Evolutionary conservation across 2,888 invertebrate species (phyloP).

Genomic region (Parapristionchus giblindavisi): DNA sequence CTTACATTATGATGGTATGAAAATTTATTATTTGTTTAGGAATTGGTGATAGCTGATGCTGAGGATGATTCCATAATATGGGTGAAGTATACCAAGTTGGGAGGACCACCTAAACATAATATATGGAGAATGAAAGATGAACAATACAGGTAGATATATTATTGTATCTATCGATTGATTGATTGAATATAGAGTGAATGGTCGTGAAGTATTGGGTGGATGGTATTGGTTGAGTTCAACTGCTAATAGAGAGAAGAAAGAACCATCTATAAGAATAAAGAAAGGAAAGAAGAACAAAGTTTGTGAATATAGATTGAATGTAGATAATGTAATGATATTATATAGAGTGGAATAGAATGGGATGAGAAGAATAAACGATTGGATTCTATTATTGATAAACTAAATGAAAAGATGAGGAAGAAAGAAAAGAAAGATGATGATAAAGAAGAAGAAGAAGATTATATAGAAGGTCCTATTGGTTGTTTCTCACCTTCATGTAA

Average conservation of each 20-base stretch:
- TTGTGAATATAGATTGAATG: neutral
- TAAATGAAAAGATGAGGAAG: constrained; percentile 34
- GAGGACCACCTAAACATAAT: constrained; percentile 75
- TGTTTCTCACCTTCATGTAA: constrained; percentile 26
- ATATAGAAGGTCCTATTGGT: neutral
- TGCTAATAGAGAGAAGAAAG: constrained; percentile 9
- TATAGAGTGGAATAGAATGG: constrained; percentile 19
- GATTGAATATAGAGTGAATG: constrained; percentile 89
- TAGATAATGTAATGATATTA: neutral
- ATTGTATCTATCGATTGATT: no score
- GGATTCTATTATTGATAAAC: constrained; percentile 28
- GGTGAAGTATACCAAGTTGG: constrained; percentile 85
- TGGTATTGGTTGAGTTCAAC: constrained; percentile 85
- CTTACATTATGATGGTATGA: no score
- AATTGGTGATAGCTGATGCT: constrained; percentile 51
- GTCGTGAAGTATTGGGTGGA: constrained; percentile 82
- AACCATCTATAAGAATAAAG: neutral
- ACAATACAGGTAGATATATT: constrained; percentile 84
- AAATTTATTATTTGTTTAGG: constrained; percentile 39
- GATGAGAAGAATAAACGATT: constrained; percentile 16
- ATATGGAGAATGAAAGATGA: constrained; percentile 89
- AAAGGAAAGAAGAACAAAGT: constrained; percentile 14
- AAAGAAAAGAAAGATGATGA: constrained; percentile 25
- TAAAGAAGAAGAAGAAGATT: constrained; percentile 8
- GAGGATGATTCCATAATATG: constrained; percentile 71